phyloP scores from a whole-genome alignment of 2,113 vertebrate species.

The Gavia stellata region DNA sequence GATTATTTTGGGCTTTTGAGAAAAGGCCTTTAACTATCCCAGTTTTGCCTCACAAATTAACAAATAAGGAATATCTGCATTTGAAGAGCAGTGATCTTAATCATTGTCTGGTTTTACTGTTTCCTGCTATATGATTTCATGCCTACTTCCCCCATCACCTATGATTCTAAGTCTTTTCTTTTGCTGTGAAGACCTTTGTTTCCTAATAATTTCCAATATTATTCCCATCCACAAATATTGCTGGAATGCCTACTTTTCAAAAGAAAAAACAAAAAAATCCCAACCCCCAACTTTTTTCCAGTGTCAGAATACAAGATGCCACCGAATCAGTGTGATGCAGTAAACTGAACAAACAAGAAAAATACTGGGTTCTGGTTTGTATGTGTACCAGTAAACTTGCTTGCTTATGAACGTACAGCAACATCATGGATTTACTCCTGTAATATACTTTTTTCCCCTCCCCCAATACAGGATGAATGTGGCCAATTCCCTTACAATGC shows the following conservation, averaged over 20 bases:
- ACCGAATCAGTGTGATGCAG: too few relatives aligned
- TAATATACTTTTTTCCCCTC: too few relatives aligned
- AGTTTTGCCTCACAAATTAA: neutral
- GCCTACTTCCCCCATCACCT: neutral
- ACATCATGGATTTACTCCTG: neutral
- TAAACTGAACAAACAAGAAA: neutral
- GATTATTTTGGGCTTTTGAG: neutral
- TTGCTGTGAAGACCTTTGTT: neutral
- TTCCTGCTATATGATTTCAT: neutral
- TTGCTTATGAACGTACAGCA: neutral
- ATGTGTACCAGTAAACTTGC: neutral
- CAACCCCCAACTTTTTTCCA: neutral
- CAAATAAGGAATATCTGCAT: neutral
- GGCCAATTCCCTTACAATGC: slow-evolving; percentile 86
- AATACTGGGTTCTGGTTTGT: neutral
- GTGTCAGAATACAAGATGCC: neutral
- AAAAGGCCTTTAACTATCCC: neutral
- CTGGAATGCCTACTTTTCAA: neutral
- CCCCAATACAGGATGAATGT: slow-evolving; percentile 78
- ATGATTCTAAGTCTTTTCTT: neutral
- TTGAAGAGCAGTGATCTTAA: neutral
- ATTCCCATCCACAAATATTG: neutral
- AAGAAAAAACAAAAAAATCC: neutral
- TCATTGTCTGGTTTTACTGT: neutral
- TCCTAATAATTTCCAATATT: neutral